These are phyloP conservation scores for Exaiptasia diaphana DNA, from an alignment of 64 coral and sea anemone species.

Conservation along the genomic window DNA sequence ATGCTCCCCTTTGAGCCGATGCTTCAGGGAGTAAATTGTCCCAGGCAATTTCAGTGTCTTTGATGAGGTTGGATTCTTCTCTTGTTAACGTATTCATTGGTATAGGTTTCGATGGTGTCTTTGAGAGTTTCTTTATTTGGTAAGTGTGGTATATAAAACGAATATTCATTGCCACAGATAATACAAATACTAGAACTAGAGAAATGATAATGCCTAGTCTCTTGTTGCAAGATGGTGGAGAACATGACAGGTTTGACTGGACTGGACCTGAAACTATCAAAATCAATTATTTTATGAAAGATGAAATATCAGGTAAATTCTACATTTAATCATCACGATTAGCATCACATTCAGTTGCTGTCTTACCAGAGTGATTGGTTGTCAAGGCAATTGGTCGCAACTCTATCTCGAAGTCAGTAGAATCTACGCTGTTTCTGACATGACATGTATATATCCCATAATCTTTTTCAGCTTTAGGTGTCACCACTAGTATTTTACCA, in stretches of 20 bases:
- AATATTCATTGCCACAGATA: background rate
- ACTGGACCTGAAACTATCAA: too few relatives aligned
- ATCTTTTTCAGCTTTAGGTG: background rate
- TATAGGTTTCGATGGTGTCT: background rate
- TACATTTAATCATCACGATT: too few relatives aligned
- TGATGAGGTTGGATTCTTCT: background rate
- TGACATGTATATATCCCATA: slow-evolving; percentile 24
- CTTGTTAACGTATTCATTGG: background rate
- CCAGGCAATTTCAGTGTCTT: slow-evolving; percentile 16
- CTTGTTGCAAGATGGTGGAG: too few relatives aligned
- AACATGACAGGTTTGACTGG: too few relatives aligned
- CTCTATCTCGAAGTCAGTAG: background rate
- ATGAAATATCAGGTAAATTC: too few relatives aligned
- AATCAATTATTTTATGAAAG: too few relatives aligned
- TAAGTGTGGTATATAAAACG: background rate
- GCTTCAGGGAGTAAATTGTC: background rate
- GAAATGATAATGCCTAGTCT: background rate
- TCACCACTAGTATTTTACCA: slow-evolving; percentile 2
- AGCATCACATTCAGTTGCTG: too few relatives aligned
- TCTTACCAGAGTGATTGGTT: background rate
- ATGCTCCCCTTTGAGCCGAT: background rate
- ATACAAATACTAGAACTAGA: background rate
- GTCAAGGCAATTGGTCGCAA: background rate
- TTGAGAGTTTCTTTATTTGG: background rate
- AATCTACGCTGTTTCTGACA: background rate